These are phyloP conservation scores for Eumacrocentrus americanus DNA, from an alignment of 2,888 invertebrate species.

Conservation along the genomic window DNA sequence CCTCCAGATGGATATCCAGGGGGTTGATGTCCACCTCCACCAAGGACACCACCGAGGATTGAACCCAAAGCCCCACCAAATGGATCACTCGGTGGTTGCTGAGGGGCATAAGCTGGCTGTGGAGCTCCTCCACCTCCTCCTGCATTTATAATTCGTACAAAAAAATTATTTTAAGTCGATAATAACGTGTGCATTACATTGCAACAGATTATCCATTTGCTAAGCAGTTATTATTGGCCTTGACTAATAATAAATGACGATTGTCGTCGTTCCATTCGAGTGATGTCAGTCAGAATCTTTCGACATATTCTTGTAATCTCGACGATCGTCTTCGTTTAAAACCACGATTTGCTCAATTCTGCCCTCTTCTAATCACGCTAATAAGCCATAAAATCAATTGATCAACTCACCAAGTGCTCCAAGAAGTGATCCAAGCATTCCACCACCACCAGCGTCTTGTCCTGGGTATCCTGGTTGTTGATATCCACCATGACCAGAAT, in stretches of 20 bases:
- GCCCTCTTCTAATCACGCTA: not conserved
- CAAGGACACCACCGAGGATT: conserved; percentile 53
- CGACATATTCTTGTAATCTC: not conserved
- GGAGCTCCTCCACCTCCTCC: conserved; percentile 41
- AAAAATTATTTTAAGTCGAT: not conserved
- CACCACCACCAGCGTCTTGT: conserved; percentile 44
- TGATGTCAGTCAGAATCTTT: conserved; percentile 20
- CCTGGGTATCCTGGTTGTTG: conserved; percentile 49
- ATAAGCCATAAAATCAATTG: not conserved
- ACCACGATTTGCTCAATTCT: not conserved
- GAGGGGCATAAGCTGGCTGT: conserved; percentile 38
- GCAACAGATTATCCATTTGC: not conserved
- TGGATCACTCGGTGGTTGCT: conserved; percentile 41
- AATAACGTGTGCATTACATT: not conserved
- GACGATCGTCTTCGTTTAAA: not conserved
- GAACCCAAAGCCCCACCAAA: conserved; percentile 51
- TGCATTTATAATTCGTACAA: conserved; percentile 1
- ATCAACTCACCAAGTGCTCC: conserved; percentile 54
- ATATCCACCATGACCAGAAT: conserved; percentile 27
- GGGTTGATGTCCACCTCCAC: conserved; percentile 49
- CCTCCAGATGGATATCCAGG: conserved; percentile 48
- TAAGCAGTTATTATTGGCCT: conserved; percentile 19
- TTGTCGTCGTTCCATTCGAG: not conserved
- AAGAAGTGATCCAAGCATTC: conserved; percentile 55
- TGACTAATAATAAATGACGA: conserved; percentile 3